These are phyloP conservation scores for Lampris megalopsis DNA, from an alignment of 2,113 vertebrate genomes.

Conservation along the genomic window DNA sequence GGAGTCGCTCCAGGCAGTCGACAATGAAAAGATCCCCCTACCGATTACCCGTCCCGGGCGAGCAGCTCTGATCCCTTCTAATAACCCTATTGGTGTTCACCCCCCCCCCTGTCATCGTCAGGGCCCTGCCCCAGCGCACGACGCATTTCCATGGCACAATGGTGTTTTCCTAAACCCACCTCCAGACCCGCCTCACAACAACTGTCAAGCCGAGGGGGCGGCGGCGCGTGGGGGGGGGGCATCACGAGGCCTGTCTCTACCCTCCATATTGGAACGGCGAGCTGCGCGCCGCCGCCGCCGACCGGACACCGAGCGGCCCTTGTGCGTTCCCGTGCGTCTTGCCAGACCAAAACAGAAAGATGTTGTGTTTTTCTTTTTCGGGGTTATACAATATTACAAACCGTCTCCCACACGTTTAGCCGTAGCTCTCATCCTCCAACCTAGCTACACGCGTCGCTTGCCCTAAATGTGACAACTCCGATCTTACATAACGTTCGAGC, in stretches of 20 bases:
- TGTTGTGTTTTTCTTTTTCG: no score
- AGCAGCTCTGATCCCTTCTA: slow-evolving; percentile 55
- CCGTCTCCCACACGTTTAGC: no score
- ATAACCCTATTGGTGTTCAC: slow-evolving; percentile 28
- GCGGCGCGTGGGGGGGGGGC: no score
- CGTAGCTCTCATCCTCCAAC: no score
- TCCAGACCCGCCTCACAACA: slow-evolving; percentile 3
- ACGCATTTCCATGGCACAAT: not conserved
- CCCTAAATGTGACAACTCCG: slow-evolving; percentile 50
- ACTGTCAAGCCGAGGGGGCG: not conserved
- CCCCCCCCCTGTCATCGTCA: slow-evolving; percentile 50
- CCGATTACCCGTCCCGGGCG: slow-evolving; percentile 66
- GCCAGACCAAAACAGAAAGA: no score
- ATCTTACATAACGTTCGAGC: slow-evolving; percentile 61
- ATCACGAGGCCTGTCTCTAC: no score
- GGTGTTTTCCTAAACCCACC: slow-evolving; percentile 17
- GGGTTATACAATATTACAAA: no score
- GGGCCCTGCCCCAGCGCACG: slow-evolving; percentile 1
- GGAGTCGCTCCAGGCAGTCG: slow-evolving; percentile 50
- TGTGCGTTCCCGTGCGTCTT: no score
- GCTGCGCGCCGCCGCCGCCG: no score
- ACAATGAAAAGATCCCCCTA: slow-evolving; percentile 62
- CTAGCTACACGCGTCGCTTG: slow-evolving; percentile 54
- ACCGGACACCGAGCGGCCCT: no score
- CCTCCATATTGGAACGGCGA: no score